Evolutionary conservation across 2,113 vertebrate species (phyloP).

Genomic region (Taxidea taxus): DNA sequence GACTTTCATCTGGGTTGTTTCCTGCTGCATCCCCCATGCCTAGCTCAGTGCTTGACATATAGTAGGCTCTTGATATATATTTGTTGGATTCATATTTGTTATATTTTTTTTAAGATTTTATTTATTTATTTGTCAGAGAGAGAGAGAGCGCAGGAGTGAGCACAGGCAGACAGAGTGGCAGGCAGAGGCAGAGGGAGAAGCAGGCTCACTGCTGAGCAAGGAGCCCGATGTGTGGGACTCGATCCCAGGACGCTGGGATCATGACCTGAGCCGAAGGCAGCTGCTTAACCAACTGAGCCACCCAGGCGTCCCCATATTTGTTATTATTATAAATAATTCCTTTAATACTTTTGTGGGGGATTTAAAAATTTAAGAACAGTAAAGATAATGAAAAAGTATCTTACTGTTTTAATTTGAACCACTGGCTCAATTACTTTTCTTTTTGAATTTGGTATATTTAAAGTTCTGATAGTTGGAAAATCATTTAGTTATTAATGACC

Average conservation of each 20-base stretch:
- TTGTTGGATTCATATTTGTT: not conserved
- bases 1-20: not conserved
- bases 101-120: no score
- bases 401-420: not conserved
- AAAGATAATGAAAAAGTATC: not conserved
- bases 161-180: no score
- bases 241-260: no score
- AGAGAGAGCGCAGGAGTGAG: no score
- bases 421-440: not conserved
- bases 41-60: not conserved
- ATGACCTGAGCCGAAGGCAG: no score
- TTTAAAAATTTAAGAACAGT: not conserved
- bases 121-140: no score
- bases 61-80: not conserved
- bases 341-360: not conserved
- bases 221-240: no score
- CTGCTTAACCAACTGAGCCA: no score
- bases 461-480: not conserved
- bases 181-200: no score
- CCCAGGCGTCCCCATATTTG: no score
- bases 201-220: no score
- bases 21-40: not conserved
- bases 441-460: not conserved
- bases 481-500: not conserved
- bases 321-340: conserved; percentile 1